Base-by-base conservation (phyloP, 2,888 invertebrate species). In the Andrena dorsata region DNA sequence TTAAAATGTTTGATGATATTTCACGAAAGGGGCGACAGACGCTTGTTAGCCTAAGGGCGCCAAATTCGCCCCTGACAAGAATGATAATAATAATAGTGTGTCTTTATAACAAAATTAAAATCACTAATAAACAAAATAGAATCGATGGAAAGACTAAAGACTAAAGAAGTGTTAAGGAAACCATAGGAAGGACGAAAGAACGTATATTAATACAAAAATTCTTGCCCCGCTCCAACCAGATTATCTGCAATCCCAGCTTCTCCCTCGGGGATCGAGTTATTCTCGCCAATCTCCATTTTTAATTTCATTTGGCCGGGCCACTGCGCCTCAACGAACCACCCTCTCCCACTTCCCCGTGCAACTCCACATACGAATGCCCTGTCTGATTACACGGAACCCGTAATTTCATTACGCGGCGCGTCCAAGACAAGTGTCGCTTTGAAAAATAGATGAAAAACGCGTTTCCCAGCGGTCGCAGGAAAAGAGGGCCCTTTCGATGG, bases 381-480 rank as follows among this genome's bases (percentile, higher is more conserved):
- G 13, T 32, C 28, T 71, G 26, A 64, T 73, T 49, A 63, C 53
- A 41, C 41, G 13, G 35, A 30, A 7, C 60, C 26, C 28, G 63
- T 61, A 53, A 72, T 63, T 26, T 20, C 58, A 47, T 51, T n/a
- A 35, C 30, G 41, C 61, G 23, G 35, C 23, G 10, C 35, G 10
- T 53, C 63, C 26, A 53, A 16, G 41, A 41, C 16, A 41, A 41
- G 4, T 16, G 41, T 41, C 41, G 4, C 41, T 41, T 16, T 41
- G 41, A 41, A 41, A 41, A 41, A 41, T 41, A 41, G 41, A 41
- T 41, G 23, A 26, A 16, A n/a, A 35, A 56, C 69, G 47, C 47
- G 23, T 16, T 16, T 23, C 26, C n/a, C n/a, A 30, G 32, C 13
- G 23, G 20, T 28, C 26, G 16, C 16, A 16, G n/a, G 35, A 28